Percentiles rank a stretch among this genome's conserved stretches.
phyloP scores from a whole-genome alignment of 2,888 invertebrate genomes.

The Julus scanicus region DNA sequence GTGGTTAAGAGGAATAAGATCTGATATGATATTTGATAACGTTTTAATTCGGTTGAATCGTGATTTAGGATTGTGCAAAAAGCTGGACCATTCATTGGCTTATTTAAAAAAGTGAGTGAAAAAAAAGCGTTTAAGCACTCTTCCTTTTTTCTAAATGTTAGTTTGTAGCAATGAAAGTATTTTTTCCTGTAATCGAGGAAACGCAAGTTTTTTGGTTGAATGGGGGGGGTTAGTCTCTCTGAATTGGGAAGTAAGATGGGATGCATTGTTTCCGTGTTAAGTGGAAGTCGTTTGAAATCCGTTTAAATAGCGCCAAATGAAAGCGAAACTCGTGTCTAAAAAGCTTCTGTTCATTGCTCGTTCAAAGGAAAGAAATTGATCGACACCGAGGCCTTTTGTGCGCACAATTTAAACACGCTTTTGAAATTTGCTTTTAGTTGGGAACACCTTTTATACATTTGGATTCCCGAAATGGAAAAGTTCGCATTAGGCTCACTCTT shows the following conservation, averaged over 20 bases:
- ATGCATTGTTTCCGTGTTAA: constrained; percentile 45
- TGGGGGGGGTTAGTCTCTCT: constrained; percentile 40
- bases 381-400: constrained; percentile 45
- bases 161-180: background rate
- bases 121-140: background rate
- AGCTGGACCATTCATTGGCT: too few relatives aligned
- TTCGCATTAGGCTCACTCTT: constrained; percentile 34
- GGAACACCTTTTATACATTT: constrained; percentile 45
- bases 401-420: constrained; percentile 45
- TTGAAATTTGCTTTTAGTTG: constrained; percentile 43
- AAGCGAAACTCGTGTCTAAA: constrained; percentile 45
- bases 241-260: constrained; percentile 41
- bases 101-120: background rate
- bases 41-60: background rate
- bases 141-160: background rate
- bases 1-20: too few relatives aligned
- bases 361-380: constrained; percentile 34
- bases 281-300: constrained; percentile 47
- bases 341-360: constrained; percentile 43
- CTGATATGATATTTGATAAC: background rate
- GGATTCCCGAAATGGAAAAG: constrained; percentile 40
- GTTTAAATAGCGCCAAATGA: constrained; percentile 47
- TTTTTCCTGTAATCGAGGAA: background rate
- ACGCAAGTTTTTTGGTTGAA: constrained; percentile 28
- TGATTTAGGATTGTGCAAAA: background rate